Evolutionary conservation across 2,113 vertebrate genomes (phyloP), one percentile per base, ranked within the genome.

Genomic region (Anoura caudifer): DNA sequence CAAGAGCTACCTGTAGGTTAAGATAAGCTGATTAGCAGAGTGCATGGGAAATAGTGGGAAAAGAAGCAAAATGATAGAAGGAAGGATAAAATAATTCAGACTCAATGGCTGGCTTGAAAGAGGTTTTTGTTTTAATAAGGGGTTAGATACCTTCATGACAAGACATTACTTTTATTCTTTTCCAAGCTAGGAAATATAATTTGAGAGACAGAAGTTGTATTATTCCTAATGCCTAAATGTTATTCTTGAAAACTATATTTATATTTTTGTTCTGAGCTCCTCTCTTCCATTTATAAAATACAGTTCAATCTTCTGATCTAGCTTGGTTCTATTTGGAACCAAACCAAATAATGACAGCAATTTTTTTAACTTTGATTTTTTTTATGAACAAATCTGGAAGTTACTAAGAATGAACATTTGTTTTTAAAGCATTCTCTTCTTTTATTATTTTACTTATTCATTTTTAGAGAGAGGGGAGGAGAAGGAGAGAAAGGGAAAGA

Each of bases 1-100:
- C 5, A 80, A 91, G 59, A 91, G 11, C 45, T 93, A 56, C 69
- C 43, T 82, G 11, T 65, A 94, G n/a, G 7, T 93, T 91, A 95
- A 82, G 87, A 76, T 82, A 77, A 79, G 79, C 12, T 56, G 45
- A 87, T 54, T 79, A 95, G 38, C 45, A 73, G 76, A 56, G n/a
- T 63, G 10, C 47, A 17, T 90, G 38, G 56, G 63, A 45, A 80
- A 4, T 81, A 85, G n/a, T 47, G 16, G 45, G 63, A 79, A 26
- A 73, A 85, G 63, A 41, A 75, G 22, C 75, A 43, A 93, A 83
- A 84, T 52, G 20, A 81, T 65, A 93, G 73, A 73, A 97, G 31
- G n/a, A 95, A 86, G 36, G 33, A 41, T 87, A 85, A 92, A 87
- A 26, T 95, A 95, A 90, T 80, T 87, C n/a, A 93, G 26, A 52